A percentile compares a stretch with the other conserved stretches of the same genome.
phyloP scores from a whole-genome alignment of 2,113 vertebrate genomes.

The Cyrtonyx montezumae region DNA sequence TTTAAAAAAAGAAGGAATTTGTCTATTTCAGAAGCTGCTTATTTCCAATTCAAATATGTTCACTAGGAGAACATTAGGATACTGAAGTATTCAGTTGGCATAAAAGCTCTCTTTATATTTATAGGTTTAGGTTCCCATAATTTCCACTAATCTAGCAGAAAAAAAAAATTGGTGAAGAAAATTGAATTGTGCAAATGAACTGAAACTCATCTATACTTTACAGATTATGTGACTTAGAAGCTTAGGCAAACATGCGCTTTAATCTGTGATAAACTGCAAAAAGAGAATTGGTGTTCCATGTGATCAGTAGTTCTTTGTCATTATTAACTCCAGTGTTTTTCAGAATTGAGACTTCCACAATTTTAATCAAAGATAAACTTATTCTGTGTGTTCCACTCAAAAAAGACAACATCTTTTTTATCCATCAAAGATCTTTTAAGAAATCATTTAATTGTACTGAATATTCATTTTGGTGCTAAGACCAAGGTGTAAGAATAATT shows the following conservation, averaged over 20 bases:
- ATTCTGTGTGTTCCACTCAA: not conserved
- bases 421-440: not conserved
- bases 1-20: not conserved
- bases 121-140: not conserved
- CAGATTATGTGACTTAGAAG: not conserved
- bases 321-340: not conserved
- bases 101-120: not conserved
- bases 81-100: not conserved
- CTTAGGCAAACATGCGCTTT: not conserved
- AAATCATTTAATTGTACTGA: not conserved
- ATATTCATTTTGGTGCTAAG: not conserved
- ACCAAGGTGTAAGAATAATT: not conserved
- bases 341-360: not conserved
- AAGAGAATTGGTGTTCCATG: not conserved
- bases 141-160: not conserved
- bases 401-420: not conserved
- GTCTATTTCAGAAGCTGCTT: not conserved
- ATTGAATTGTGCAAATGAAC: not conserved
- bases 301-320: not conserved
- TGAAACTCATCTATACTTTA: not conserved
- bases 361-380: not conserved
- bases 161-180: not conserved
- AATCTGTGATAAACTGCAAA: not conserved
- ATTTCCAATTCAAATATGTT: not conserved
- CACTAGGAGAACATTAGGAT: not conserved